Evolutionary conservation across 1,140 invertebrate genomes (phyloP).

Genomic region (Thalassaphorura encarpata): DNA sequence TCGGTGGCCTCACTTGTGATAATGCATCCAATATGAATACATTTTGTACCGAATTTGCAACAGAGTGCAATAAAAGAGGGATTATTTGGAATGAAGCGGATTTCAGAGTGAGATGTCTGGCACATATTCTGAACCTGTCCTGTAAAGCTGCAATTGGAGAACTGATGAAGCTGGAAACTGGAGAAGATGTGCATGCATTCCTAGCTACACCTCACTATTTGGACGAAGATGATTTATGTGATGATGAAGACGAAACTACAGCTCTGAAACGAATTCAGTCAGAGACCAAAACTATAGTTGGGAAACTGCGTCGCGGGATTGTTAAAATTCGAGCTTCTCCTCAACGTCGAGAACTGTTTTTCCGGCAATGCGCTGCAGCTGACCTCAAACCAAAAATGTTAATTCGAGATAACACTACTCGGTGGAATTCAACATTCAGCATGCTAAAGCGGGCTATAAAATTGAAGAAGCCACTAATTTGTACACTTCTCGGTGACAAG

Average conservation of each 20-base stretch:
- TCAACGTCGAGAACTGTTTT: slow-evolving; percentile 11
- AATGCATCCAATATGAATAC: slow-evolving; percentile 34
- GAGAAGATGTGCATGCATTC: too few relatives aligned
- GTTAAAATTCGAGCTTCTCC: slow-evolving; percentile 9
- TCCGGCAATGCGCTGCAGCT: not conserved
- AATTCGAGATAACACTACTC: slow-evolving; percentile 29
- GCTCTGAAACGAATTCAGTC: not conserved
- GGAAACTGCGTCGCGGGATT: not conserved
- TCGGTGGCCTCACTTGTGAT: slow-evolving; percentile 28
- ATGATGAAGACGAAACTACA: not conserved
- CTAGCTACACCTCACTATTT: too few relatives aligned
- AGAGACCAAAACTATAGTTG: too few relatives aligned
- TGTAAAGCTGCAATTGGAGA: slow-evolving; percentile 2
- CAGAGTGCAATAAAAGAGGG: too few relatives aligned
- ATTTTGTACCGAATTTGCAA: not conserved
- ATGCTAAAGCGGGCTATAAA: slow-evolving; percentile 34
- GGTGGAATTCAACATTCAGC: slow-evolving; percentile 35
- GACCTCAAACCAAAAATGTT: not conserved
- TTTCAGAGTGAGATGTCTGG: slow-evolving; percentile 5
- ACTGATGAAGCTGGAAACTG: too few relatives aligned
- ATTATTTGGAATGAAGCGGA: too few relatives aligned
- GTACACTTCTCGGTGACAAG: not conserved
- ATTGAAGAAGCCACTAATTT: slow-evolving; percentile 8
- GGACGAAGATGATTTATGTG: not conserved
- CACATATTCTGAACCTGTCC: slow-evolving; percentile 10